A percentile compares a stretch with the other conserved stretches of the same genome.
These are phyloP conservation scores for Apoda limacodes DNA, from an alignment of 2,888 invertebrate species.

Conservation along the genomic window DNA sequence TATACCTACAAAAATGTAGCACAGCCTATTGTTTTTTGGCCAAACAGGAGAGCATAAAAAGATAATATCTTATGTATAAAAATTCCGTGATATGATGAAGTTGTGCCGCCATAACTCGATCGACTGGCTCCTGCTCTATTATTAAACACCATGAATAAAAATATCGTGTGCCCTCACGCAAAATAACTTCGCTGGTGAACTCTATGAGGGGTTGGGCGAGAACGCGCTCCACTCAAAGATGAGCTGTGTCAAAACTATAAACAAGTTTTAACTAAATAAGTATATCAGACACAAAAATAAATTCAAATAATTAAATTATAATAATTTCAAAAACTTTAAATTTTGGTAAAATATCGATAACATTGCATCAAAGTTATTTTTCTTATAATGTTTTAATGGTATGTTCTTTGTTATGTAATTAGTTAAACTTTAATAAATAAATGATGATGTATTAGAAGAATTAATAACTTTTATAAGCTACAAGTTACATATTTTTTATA, in stretches of 20 bases:
- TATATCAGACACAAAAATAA: too few relatives aligned
- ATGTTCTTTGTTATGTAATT: too few relatives aligned
- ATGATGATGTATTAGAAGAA: too few relatives aligned
- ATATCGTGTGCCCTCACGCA: constrained; percentile 39
- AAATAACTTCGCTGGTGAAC: constrained; percentile 31
- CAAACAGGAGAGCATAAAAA: too few relatives aligned
- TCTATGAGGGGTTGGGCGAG: constrained; percentile 21
- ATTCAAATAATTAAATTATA: too few relatives aligned
- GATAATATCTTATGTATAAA: constrained; percentile 12
- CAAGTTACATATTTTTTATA: too few relatives aligned
- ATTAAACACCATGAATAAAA: constrained; percentile 47
- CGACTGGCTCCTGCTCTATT: constrained; percentile 29
- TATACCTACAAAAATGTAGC: background rate
- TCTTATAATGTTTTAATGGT: too few relatives aligned
- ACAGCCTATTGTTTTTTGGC: background rate
- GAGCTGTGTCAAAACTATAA: background rate
- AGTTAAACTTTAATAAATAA: too few relatives aligned
- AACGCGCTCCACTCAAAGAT: constrained; percentile 8
- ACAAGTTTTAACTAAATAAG: too few relatives aligned
- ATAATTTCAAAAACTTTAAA: constrained; percentile 1
- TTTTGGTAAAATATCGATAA: background rate
- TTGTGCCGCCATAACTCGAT: constrained; percentile 25
- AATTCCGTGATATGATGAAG: constrained; percentile 11
- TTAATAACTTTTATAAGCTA: too few relatives aligned
- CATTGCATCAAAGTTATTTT: too few relatives aligned